Evolutionary conservation across 2,113 vertebrate genomes (phyloP).

Genomic region (Urocynchramus pylzowi): DNA sequence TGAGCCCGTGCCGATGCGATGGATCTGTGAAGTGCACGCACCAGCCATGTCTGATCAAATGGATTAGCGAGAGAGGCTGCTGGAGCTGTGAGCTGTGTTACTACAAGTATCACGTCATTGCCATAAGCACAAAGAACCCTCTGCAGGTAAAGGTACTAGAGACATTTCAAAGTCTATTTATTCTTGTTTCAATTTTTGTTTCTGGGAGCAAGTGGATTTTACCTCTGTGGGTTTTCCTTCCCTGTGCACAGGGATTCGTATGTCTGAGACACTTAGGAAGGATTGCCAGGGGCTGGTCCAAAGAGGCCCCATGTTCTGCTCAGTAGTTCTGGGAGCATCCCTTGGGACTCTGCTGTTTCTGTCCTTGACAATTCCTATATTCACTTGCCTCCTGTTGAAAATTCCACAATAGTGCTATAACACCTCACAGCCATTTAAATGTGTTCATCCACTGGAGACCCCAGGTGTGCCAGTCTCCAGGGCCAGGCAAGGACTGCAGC

Average conservation of each 20-base stretch:
- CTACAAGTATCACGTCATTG: conserved; percentile 99
- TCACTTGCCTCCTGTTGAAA: neutral
- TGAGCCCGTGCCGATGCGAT: conserved; percentile 94
- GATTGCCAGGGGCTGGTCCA: neutral
- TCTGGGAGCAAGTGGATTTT: neutral
- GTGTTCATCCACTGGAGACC: neutral
- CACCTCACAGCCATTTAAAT: neutral
- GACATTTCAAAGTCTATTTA: conserved; percentile 68
- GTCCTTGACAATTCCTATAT: neutral
- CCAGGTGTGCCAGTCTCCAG: neutral
- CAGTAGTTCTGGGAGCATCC: neutral
- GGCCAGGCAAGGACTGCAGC: neutral
- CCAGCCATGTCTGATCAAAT: conserved; percentile 98
- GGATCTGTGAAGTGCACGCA: conserved; percentile 97
- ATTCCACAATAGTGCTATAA: neutral
- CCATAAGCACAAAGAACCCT: conserved; percentile 99
- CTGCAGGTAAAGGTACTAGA: conserved; percentile 88
- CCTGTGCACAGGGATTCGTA: neutral
- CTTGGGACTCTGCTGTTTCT: neutral
- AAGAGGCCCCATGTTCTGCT: neutral
- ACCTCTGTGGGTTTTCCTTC: neutral
- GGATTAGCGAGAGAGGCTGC: conserved; percentile 97
- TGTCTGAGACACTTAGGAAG: neutral
- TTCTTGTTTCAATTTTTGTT: neutral
- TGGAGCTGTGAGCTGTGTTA: conserved; percentile 99